These are phyloP conservation scores for Caloenas nicobarica DNA, from an alignment of 2,113 vertebrate genomes.

Conservation along the genomic window DNA sequence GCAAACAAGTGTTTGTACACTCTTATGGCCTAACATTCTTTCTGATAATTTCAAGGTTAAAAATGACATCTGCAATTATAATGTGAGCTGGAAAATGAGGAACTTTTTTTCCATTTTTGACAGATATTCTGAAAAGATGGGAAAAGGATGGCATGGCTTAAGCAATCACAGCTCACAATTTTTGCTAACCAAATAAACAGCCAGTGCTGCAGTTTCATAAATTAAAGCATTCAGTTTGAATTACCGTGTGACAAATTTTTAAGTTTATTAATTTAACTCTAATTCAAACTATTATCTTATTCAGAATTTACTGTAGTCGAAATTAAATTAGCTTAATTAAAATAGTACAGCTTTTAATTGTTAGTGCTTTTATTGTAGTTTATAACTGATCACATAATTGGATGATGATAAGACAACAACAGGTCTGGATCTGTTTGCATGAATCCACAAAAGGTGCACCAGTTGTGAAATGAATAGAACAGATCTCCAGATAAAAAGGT, in stretches of 20 bases:
- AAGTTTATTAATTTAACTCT: neutral
- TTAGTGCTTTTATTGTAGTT: neutral
- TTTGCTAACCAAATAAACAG: neutral
- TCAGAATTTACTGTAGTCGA: conserved; percentile 10
- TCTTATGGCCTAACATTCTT: neutral
- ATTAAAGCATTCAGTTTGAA: neutral
- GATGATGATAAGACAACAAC: neutral
- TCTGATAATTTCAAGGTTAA: neutral
- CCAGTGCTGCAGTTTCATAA: neutral
- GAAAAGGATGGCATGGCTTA: conserved; percentile 33
- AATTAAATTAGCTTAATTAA: neutral
- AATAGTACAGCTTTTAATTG: neutral
- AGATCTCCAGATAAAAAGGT: neutral
- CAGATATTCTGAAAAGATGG: conserved; percentile 11
- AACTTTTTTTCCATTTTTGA: conserved; percentile 9
- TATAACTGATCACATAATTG: neutral
- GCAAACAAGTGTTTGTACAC: neutral
- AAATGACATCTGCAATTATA: neutral
- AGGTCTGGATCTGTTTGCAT: neutral
- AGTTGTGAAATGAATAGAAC: neutral
- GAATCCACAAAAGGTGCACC: neutral
- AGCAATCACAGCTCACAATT: neutral
- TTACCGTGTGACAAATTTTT: neutral
- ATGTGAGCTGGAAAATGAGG: neutral
- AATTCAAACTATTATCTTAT: neutral